phyloP scores from a whole-genome alignment of 2,113 vertebrate species.

The Echinops telfairi region DNA sequence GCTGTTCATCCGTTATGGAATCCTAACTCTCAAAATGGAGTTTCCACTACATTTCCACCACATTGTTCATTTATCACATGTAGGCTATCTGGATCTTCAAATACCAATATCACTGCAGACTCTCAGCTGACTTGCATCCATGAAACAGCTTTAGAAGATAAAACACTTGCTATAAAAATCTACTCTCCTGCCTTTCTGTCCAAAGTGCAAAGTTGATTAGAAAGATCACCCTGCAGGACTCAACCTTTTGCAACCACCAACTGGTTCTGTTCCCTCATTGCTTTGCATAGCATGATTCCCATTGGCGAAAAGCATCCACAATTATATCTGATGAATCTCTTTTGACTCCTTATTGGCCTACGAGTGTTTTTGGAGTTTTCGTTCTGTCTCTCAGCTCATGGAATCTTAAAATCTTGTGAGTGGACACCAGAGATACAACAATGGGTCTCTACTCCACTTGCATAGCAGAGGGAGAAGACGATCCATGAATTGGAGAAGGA shows the following conservation, averaged over 20 bases:
- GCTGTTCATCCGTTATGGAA: not conserved
- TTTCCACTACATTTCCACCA: not conserved
- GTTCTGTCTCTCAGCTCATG: not conserved
- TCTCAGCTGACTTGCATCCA: not conserved
- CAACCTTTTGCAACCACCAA: not conserved
- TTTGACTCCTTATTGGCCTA: not conserved
- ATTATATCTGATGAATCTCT: conserved; percentile 17
- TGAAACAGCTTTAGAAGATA: not conserved
- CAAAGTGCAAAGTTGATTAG: not conserved
- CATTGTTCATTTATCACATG: not conserved
- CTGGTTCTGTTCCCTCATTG: not conserved
- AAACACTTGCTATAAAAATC: not conserved
- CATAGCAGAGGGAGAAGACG: not conserved
- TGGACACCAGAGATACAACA: not conserved
- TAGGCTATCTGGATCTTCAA: not conserved
- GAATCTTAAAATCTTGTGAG: not conserved
- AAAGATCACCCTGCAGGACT: not conserved
- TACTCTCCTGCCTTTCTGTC: not conserved
- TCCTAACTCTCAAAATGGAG: not conserved
- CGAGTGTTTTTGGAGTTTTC: not conserved
- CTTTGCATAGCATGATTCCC: not conserved
- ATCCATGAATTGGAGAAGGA: not conserved
- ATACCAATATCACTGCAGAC: not conserved
- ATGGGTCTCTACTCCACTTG: not conserved
- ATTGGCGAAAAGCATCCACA: conserved; percentile 49